Evolutionary conservation across 30 jellyfish, hydroid and myxozoan species (phyloP).

Genomic region (Pelagia noctiluca): DNA sequence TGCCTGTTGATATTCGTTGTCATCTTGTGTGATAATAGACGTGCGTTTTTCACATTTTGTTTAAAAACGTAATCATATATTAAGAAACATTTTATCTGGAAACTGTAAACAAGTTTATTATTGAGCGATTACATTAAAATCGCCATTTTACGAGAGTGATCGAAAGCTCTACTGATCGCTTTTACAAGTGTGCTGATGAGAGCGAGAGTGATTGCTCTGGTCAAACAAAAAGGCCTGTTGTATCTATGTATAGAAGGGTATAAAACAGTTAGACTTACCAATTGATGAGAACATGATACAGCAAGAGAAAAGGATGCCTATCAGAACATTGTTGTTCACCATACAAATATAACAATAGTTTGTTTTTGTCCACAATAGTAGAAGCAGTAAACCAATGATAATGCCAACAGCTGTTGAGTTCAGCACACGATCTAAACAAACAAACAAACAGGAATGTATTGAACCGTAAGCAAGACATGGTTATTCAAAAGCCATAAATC

Average conservation of each 20-base stretch:
- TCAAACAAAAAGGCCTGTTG: background rate
- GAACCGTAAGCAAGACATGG: no score
- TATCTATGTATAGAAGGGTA: background rate
- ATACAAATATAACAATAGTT: slow-evolving; percentile 20
- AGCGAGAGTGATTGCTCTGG: background rate
- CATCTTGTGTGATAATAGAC: no score
- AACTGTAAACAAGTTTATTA: no score
- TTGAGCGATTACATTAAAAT: background rate
- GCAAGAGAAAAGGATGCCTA: slow-evolving; percentile 74
- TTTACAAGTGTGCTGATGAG: background rate
- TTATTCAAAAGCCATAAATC: no score
- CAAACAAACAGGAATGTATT: no score
- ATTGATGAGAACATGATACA: slow-evolving; percentile 66
- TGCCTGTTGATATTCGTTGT: no score
- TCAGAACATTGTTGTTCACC: slow-evolving; percentile 35
- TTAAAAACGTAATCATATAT: no score
- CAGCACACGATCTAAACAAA: slow-evolving; percentile 64
- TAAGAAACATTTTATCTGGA: no score
- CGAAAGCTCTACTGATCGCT: background rate
- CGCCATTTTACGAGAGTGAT: background rate
- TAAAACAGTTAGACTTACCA: slow-evolving; percentile 29
- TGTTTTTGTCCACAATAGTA: slow-evolving; percentile 42
- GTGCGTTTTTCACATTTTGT: no score
- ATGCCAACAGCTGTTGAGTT: slow-evolving; percentile 65
- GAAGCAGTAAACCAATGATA: slow-evolving; percentile 9